Conservation (phyloP, 2,888 invertebrate genomes). For the Lampropteryx suffumata region DNA sequence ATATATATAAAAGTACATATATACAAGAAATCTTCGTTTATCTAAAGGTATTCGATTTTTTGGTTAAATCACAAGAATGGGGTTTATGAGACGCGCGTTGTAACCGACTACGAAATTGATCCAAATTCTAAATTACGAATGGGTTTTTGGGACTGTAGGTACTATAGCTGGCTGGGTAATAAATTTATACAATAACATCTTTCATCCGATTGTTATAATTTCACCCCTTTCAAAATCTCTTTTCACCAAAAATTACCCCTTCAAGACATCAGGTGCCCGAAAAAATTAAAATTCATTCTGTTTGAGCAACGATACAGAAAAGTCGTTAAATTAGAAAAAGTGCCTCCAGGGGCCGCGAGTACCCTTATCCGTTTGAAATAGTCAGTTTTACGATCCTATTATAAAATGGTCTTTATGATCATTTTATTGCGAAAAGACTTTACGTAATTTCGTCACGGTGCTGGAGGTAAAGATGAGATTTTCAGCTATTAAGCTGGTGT, state of each 20-base stretch:
- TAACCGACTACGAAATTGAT: no score
- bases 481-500: slow-evolving; percentile 66
- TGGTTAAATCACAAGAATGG: no score
- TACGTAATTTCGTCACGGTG: slow-evolving; percentile 79
- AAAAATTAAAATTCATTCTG: slow-evolving; percentile 54
- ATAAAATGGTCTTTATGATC: slow-evolving; percentile 80
- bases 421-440: slow-evolving; percentile 80
- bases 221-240: no score
- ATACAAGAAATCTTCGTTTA: no score
- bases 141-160: no score
- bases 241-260: slow-evolving; percentile 30
- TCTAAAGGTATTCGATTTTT: no score
- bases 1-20: no score
- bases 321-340: slow-evolving; percentile 75
- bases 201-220: no score
- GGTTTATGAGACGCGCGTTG: no score
- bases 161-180: no score
- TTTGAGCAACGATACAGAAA: slow-evolving; percentile 60
- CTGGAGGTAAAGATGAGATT: slow-evolving; percentile 71
- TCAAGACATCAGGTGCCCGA: slow-evolving; percentile 50
- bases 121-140: no score
- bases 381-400: slow-evolving; percentile 77
- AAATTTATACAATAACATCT: no score
- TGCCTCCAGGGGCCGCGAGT: slow-evolving; percentile 40
- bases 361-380: slow-evolving; percentile 55